Base-by-base conservation (phyloP, 2,113 vertebrate species). In the Anas platyrhynchos region DNA sequence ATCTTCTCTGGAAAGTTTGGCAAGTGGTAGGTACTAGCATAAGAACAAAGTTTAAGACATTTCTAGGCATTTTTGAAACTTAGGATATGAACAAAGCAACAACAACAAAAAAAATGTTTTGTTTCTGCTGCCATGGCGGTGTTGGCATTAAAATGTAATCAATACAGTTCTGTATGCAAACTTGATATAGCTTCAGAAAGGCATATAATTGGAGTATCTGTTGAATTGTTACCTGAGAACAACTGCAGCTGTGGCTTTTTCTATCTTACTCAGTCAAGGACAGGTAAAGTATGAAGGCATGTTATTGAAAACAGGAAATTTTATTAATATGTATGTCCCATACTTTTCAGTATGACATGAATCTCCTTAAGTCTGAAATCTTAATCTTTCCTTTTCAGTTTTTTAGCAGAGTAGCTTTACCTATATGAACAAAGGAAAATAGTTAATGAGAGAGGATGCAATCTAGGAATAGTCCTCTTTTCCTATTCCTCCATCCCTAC, bases 161-260 rank as follows among this genome's bases (percentile, higher is more conserved):
- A 92, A 91, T 94, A 89, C 27, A 78, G 10, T 82, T 84, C 34
- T 58, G 43, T 58, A 68, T 34, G 58, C 2, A 2, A 55, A 68
- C 61, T 41, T 86, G 69, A 79, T 79, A 77, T 54, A 84, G 66
- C 77, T 84, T 87, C 81, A 89, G 74, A 82, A 92, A 86, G 21
- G 66, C 86, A 75, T 86, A 89, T 92, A 96, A 93, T 54, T 92
- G 52, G 62, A 93, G 93, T 96, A 84, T 79, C 66, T 93, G 84
- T 55, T 74, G 65, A 94, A 93, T 69, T 93, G 65, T 48, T 88
- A 92, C 76, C 73, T 89, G 58, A 72, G 54, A 93, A 77, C 46
- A 82, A 68, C 72, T 69, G 73, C 81, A 91, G 84, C 86, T 82
- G 74, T 63, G 62, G 52, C 26, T 91, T 89, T 23, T 91, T 89